These are phyloP conservation scores for Alfaro cultratus DNA, from an alignment of 2,797 vertebrate genomes.

Conservation along the genomic window DNA sequence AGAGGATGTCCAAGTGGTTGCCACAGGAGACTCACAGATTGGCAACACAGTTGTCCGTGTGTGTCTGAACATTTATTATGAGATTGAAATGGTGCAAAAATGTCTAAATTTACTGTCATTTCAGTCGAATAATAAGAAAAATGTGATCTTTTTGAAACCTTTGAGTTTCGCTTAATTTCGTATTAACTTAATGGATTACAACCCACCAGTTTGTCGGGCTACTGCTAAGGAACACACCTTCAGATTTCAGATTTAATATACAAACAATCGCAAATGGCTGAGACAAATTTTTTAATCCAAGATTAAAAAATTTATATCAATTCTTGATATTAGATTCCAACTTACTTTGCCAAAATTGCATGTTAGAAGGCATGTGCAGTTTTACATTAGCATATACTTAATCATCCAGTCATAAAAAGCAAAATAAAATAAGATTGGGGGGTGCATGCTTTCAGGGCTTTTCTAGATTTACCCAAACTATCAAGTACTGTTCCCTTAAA, in stretches of 20 bases:
- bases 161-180: background rate
- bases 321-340: background rate
- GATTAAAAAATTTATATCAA: background rate
- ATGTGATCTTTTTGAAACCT: background rate
- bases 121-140: background rate
- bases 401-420: conserved; percentile 7
- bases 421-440: background rate
- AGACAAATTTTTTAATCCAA: background rate
- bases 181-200: background rate
- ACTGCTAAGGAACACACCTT: background rate
- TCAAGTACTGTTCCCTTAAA: conserved; percentile 4
- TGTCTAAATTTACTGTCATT: background rate
- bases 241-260: background rate
- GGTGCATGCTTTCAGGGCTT: background rate
- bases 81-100: background rate
- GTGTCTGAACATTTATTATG: background rate
- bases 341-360: background rate
- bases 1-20: too few relatives aligned
- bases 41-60: background rate
- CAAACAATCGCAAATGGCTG: background rate
- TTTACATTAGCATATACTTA: background rate
- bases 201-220: background rate
- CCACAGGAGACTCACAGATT: too few relatives aligned
- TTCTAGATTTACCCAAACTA: conserved; percentile 25
- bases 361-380: background rate